Evolutionary conservation across 2,888 invertebrate genomes (phyloP).

Genomic region (Kryphioiulus occultus): DNA sequence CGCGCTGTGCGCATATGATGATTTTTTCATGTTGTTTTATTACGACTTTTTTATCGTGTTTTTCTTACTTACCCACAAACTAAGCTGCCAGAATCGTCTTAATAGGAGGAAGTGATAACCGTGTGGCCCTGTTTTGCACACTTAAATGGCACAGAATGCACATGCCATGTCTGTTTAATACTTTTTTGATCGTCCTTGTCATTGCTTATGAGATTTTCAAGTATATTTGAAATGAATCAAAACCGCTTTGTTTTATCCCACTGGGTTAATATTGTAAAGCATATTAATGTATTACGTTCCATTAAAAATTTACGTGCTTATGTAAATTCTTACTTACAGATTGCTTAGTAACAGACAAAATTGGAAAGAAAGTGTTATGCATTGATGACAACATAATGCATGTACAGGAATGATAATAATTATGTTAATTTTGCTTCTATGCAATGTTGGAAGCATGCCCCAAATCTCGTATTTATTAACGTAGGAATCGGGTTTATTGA

Average conservation of each 20-base stretch:
- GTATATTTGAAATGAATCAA: background rate
- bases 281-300: too few species aligned
- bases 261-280: too few species aligned
- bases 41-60: slow-evolving; percentile 12
- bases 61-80: background rate
- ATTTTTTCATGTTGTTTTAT: background rate
- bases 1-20: background rate
- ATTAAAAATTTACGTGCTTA: too few species aligned
- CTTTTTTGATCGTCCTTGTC: background rate
- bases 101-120: background rate
- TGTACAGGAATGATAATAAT: too few species aligned
- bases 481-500: background rate
- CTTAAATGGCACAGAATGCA: background rate
- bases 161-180: background rate
- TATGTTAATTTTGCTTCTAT: too few species aligned
- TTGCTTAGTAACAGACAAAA: too few species aligned
- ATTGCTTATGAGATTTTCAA: background rate
- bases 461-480: background rate
- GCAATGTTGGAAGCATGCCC: too few species aligned
- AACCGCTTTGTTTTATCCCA: too few species aligned
- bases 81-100: background rate
- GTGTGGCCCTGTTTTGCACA: background rate
- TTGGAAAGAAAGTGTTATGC: too few species aligned
- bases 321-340: too few species aligned
- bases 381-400: too few species aligned